Percentiles rank a stretch among this genome's conserved stretches.
These are phyloP conservation scores for Orbicella faveolata DNA, from an alignment of 64 coral and sea anemone genomes.

Conservation along the genomic window DNA sequence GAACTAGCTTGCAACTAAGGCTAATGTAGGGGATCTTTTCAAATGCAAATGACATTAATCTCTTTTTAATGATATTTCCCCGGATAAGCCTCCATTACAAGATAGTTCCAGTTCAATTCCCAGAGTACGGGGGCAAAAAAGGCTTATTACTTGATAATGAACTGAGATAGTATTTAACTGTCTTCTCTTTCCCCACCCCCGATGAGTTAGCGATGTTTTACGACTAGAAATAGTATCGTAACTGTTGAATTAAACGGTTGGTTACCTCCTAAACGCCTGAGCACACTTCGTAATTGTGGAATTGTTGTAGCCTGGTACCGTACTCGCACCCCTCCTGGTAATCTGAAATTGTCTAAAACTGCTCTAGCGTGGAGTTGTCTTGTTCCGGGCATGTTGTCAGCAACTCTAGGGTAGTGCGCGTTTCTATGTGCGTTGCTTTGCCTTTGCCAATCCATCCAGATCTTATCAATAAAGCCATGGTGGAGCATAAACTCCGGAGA, in stretches of 20 bases:
- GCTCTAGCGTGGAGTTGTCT: background rate
- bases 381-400: background rate
- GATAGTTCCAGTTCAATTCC: too few relatives aligned
- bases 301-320: constrained; percentile 1
- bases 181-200: too few relatives aligned
- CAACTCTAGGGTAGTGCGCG: background rate
- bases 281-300: background rate
- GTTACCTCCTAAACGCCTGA: background rate
- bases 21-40: too few relatives aligned
- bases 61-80: too few relatives aligned
- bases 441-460: constrained; percentile 59
- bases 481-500: constrained; percentile 58
- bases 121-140: too few relatives aligned
- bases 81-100: too few relatives aligned
- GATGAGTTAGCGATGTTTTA: background rate
- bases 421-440: background rate
- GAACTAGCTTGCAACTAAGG: too few relatives aligned
- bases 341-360: constrained; percentile 18
- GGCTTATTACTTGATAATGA: too few relatives aligned
- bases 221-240: background rate
- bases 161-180: too few relatives aligned
- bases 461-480: constrained; percentile 60
- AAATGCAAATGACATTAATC: too few relatives aligned
- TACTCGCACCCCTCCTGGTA: constrained; percentile 44
- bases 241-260: background rate